Base-by-base conservation (phyloP, 53 echinoderm and acorn worm species). In the Hippasteria phrygiana region DNA sequence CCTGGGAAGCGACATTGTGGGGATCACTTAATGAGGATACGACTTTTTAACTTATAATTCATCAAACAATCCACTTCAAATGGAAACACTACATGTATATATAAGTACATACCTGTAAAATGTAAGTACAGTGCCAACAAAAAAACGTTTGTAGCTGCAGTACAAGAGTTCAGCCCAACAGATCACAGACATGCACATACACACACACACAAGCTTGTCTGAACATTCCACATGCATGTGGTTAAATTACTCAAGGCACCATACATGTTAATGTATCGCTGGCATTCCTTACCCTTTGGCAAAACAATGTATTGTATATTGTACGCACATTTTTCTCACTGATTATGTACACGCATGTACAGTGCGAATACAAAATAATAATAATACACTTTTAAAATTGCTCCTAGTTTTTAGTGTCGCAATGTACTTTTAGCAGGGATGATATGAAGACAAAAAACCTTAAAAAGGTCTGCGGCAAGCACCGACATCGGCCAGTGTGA, bases 161-260 rank as follows among this genome's bases (percentile, higher is more conserved):
- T 59, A 59, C 26, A 20, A n/a, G n/a, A 59, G 26, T n/a, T 24
- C 24, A 3, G 59, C 59, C 26, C n/a, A 54, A 59, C 26, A 59
- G 22, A 59, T 59, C 59, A 59, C 26, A 22, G 26, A 2, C 59
- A 26, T 22, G 59, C 59, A 59, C 59, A 26, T 59, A 59, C 26
- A 22, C n/a, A 2, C 59, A 26, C 8, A 26, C 59, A 59, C 59
- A 26, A 24, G 59, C 59, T 22, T 59, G 59, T 26, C 59, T 59
- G 59, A 1, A 59, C 59, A 59, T 59, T 59, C 59, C 59, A 59
- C 59, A 59, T 59, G 59, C 59, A 59, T 59, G 26, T 26, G 59
- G 59, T 59, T 59, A 59, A 22, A 59, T 59, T 22, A 24, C 20
- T 59, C 59, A 59, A 20, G 59, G 59, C 59, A 1, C 16, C n/a